Conservation (phyloP, 2,113 vertebrate genomes). For the Phaethornis superciliosus region DNA sequence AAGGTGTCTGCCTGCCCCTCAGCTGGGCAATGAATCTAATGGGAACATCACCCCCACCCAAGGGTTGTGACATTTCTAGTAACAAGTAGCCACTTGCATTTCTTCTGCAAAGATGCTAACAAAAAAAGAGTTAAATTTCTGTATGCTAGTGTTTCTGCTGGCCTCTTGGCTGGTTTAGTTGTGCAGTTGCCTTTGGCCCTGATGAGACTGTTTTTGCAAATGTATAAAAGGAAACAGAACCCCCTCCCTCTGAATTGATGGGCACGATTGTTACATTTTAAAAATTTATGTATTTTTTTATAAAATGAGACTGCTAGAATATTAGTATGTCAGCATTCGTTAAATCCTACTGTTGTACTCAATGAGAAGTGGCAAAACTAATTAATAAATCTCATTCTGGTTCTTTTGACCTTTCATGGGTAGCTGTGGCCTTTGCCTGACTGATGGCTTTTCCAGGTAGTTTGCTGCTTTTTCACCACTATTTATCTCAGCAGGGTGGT, state of each 20-base stretch:
- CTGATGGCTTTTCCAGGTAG: background rate
- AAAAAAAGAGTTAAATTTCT: background rate
- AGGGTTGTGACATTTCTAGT: background rate
- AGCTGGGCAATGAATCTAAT: rapidly evolving
- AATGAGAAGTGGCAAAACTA: background rate
- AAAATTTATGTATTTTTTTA: background rate
- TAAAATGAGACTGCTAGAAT: background rate
- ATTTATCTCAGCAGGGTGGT: background rate
- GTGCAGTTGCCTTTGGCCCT: background rate
- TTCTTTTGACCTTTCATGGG: background rate
- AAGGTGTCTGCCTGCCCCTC: too few species aligned
- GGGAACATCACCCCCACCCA: background rate
- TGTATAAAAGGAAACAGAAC: background rate
- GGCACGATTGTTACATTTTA: background rate
- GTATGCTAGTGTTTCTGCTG: background rate
- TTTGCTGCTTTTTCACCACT: background rate
- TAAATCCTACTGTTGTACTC: background rate
- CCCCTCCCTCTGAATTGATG: background rate
- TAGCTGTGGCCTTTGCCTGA: background rate
- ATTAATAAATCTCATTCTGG: background rate
- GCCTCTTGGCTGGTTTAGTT: background rate
- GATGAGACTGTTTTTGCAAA: background rate
- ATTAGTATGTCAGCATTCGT: background rate
- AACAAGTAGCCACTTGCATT: background rate
- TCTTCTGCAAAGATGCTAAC: background rate